These are phyloP conservation scores for Pseudochirops cupreus DNA, from an alignment of 2,797 vertebrate species.

Conservation along the genomic window DNA sequence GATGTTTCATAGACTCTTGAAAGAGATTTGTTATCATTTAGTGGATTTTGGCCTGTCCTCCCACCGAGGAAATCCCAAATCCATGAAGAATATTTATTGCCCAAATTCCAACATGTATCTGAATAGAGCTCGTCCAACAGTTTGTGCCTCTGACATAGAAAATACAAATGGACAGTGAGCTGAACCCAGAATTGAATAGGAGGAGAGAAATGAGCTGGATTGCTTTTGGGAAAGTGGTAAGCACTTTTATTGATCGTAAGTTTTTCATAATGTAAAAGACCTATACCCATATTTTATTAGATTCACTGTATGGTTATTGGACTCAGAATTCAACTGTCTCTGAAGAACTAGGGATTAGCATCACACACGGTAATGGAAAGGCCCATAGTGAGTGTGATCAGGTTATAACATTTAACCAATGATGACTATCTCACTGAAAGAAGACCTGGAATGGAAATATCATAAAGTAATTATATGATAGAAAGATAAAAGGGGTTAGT, in stretches of 20 bases:
- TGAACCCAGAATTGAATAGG: not conserved
- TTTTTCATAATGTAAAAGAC: no score
- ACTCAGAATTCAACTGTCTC: not conserved
- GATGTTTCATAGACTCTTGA: not conserved
- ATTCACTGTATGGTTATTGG: no score
- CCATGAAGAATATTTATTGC: not conserved
- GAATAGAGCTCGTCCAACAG: not conserved
- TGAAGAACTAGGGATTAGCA: not conserved
- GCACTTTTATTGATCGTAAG: not conserved
- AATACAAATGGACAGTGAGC: not conserved
- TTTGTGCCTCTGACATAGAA: not conserved
- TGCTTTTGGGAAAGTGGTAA: not conserved
- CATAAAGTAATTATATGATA: not conserved
- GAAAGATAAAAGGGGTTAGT: not conserved
- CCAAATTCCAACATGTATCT: not conserved
- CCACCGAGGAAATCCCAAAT: not conserved
- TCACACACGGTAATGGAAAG: not conserved
- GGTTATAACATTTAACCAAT: not conserved
- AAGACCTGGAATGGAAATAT: not conserved
- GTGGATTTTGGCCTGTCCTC: not conserved
- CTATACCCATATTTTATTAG: no score
- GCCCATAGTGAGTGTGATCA: not conserved
- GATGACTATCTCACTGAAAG: not conserved
- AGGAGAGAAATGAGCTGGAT: not conserved
- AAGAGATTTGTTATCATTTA: not conserved